These are phyloP conservation scores for Idaea dimidiata DNA, from an alignment of 2,888 invertebrate species.

Conservation along the genomic window DNA sequence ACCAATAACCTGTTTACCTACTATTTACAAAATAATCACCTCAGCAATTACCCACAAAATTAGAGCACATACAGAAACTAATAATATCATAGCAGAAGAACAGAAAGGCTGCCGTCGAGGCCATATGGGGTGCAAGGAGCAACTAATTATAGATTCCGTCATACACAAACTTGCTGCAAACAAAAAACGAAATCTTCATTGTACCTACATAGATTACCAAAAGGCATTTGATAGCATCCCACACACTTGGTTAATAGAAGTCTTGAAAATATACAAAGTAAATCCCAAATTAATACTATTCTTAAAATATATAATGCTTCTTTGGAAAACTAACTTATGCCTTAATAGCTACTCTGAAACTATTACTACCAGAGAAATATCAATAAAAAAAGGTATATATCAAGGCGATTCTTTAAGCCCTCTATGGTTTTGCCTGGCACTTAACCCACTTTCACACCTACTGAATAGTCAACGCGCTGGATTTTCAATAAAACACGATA, in stretches of 20 bases:
- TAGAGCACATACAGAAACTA: conserved; percentile 3
- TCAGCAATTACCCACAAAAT: conserved; percentile 16
- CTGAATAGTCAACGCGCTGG: not conserved
- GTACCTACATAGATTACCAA: conserved; percentile 8
- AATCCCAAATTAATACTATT: conserved; percentile 14
- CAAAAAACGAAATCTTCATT: not conserved
- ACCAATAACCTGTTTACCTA: conserved; percentile 30
- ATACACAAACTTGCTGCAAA: conserved; percentile 8
- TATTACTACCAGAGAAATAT: conserved; percentile 10
- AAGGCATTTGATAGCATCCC: conserved; percentile 14
- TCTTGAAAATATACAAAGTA: conserved; percentile 19
- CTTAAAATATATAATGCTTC: conserved; percentile 8
- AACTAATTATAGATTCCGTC: conserved; percentile 15
- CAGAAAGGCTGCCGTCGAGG: conserved; percentile 10
- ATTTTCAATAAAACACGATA: conserved; percentile 8
- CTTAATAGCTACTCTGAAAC: not conserved
- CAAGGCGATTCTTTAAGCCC: conserved; percentile 22
- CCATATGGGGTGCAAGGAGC: conserved; percentile 20
- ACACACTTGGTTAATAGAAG: conserved; percentile 15
- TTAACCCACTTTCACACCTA: conserved; percentile 18
- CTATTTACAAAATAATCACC: conserved; percentile 26
- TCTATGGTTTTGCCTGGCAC: conserved; percentile 20
- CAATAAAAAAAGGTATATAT: conserved; percentile 17
- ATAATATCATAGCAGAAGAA: conserved; percentile 8
- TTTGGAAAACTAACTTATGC: conserved; percentile 13